Conservation (phyloP, 2,113 vertebrate species). For the Leptosomus discolor region DNA sequence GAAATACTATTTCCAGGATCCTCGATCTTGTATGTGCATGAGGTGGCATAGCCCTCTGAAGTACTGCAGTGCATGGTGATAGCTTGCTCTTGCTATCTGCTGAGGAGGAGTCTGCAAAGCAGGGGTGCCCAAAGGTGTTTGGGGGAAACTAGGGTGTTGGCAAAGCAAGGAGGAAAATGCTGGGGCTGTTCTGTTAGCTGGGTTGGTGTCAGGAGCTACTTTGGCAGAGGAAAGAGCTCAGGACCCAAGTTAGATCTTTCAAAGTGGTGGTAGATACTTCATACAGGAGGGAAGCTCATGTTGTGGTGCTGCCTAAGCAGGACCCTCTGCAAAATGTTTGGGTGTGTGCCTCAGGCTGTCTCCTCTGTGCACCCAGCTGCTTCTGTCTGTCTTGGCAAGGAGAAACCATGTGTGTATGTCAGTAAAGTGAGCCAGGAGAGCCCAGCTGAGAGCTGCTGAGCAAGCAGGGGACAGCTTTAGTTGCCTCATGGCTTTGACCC, state of each 20-base stretch:
- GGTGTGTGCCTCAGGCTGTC: neutral
- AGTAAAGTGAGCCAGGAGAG: neutral
- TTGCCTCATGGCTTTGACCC: neutral
- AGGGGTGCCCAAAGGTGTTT: accelerated
- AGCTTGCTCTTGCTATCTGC: neutral
- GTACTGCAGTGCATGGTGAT: accelerated
- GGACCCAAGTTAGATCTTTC: neutral
- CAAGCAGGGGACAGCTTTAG: neutral
- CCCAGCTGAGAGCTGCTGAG: neutral
- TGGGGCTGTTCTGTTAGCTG: neutral
- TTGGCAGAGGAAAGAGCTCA: neutral
- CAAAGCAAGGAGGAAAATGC: neutral
- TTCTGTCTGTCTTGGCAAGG: neutral
- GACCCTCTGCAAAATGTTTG: neutral
- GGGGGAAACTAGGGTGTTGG: neutral
- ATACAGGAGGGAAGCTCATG: neutral
- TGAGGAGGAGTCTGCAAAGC: neutral
- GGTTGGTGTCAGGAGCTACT: neutral
- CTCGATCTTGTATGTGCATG: accelerated
- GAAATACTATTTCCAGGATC: accelerated
- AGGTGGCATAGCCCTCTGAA: neutral
- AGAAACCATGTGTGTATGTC: neutral
- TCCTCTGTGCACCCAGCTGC: neutral
- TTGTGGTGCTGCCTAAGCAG: neutral
- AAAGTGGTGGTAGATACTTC: neutral